These are phyloP conservation scores for Athalia circularis DNA, from an alignment of 2,888 invertebrate genomes.

Conservation along the genomic window DNA sequence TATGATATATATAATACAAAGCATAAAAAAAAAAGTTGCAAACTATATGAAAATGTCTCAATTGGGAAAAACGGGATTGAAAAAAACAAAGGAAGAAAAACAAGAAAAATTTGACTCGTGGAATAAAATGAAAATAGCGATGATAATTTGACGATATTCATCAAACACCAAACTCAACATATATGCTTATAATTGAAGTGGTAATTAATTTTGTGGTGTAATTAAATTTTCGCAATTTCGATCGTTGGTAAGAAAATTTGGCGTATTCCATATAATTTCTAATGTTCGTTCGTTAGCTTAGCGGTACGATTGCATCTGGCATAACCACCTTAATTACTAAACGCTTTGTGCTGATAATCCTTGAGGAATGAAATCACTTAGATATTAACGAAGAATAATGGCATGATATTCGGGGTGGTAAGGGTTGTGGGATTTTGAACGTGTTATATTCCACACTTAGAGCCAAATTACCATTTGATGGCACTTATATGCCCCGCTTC, in stretches of 20 bases:
- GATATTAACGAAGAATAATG: slow-evolving; percentile 47
- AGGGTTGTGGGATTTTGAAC: slow-evolving; percentile 8
- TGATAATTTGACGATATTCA: too few relatives aligned
- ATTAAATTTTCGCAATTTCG: too few relatives aligned
- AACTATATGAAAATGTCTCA: too few relatives aligned
- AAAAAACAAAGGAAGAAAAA: too few relatives aligned
- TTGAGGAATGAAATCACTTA: slow-evolving; percentile 39
- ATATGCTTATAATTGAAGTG: background rate
- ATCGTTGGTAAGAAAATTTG: background rate
- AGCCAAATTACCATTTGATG: slow-evolving; percentile 36
- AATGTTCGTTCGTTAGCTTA: background rate
- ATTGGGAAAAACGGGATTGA: too few relatives aligned
- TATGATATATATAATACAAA: too few relatives aligned
- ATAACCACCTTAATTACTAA: slow-evolving; percentile 37
- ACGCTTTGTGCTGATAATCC: slow-evolving; percentile 22
- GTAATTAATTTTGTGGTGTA: background rate
- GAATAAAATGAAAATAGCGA: too few relatives aligned
- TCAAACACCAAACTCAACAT: too few relatives aligned
- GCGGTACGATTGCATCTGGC: slow-evolving; percentile 11
- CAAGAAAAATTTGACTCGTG: too few relatives aligned
- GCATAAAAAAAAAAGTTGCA: too few relatives aligned
- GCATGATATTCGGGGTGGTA: background rate
- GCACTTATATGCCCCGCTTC: background rate
- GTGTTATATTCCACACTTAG: slow-evolving; percentile 21
- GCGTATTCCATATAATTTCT: background rate